These are phyloP conservation scores for Boloria selene DNA, from an alignment of 2,888 invertebrate species.

Conservation along the genomic window DNA sequence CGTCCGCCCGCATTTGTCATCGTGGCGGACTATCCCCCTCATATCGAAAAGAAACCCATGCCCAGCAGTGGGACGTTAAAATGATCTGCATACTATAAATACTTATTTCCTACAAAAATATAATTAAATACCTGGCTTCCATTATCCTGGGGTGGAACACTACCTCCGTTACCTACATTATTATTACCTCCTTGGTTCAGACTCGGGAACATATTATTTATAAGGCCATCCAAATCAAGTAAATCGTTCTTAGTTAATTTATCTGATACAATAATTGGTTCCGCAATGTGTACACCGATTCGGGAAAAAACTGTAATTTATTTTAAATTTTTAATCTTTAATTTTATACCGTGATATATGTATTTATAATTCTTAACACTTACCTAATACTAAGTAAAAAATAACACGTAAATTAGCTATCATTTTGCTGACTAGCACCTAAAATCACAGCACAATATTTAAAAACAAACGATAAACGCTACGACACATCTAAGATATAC, in stretches of 20 bases:
- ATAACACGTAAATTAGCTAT: background rate
- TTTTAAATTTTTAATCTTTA: background rate
- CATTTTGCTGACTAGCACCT: background rate
- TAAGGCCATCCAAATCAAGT: conserved; percentile 18
- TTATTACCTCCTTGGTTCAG: conserved; percentile 10
- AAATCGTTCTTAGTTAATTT: conserved; percentile 2
- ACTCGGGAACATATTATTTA: conserved; percentile 20
- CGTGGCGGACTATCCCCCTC: no score
- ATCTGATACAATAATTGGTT: background rate
- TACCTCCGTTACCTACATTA: background rate
- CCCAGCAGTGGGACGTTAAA: no score
- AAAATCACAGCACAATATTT: background rate
- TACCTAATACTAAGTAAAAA: conserved; percentile 8
- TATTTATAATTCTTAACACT: background rate
- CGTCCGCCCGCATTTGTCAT: no score
- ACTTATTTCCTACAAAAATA: no score
- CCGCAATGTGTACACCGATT: background rate
- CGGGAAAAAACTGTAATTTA: conserved; percentile 1
- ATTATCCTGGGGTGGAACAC: background rate
- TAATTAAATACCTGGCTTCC: conserved; percentile 3
- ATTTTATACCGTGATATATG: background rate
- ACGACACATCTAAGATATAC: background rate
- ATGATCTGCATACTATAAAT: no score
- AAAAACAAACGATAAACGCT: background rate
- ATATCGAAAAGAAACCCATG: no score